These are phyloP conservation scores for Callocephalon fimbriatum DNA, from an alignment of 2,113 vertebrate species.

Conservation along the genomic window DNA sequence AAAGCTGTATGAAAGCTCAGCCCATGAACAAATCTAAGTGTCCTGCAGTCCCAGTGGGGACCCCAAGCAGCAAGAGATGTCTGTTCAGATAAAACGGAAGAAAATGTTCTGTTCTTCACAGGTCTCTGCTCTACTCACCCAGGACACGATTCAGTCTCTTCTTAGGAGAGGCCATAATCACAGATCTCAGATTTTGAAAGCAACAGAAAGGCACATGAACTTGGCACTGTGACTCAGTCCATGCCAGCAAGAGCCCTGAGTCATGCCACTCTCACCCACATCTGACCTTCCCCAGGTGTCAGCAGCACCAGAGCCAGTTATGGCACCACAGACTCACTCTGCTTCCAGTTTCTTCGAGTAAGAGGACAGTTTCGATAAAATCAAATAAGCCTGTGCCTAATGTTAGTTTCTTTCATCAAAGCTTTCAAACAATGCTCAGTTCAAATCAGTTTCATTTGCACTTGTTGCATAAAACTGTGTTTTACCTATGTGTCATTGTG, in stretches of 20 bases:
- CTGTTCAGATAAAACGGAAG: background rate
- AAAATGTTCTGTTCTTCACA: background rate
- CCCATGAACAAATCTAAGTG: background rate
- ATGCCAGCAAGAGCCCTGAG: slow-evolving; percentile 1
- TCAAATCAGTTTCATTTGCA: slow-evolving; percentile 11
- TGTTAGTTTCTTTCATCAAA: slow-evolving; percentile 7
- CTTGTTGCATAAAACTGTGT: background rate
- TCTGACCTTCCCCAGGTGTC: background rate
- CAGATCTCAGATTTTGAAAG: background rate
- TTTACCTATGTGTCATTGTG: background rate
- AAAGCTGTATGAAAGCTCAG: background rate
- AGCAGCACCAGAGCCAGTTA: background rate
- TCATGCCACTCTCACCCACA: background rate
- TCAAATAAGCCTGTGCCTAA: background rate
- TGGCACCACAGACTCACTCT: background rate
- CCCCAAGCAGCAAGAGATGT: background rate
- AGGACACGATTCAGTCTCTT: background rate
- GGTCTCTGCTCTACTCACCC: background rate
- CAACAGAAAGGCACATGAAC: background rate
- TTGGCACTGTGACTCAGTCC: background rate
- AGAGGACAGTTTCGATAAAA: slow-evolving; percentile 34
- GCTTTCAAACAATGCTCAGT: slow-evolving; percentile 40
- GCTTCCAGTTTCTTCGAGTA: slow-evolving; percentile 22
- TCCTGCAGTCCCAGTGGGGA: background rate
- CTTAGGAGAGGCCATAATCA: background rate